These are phyloP conservation scores for Perithous albicinctus DNA, from an alignment of 2,888 invertebrate species.

Conservation along the genomic window DNA sequence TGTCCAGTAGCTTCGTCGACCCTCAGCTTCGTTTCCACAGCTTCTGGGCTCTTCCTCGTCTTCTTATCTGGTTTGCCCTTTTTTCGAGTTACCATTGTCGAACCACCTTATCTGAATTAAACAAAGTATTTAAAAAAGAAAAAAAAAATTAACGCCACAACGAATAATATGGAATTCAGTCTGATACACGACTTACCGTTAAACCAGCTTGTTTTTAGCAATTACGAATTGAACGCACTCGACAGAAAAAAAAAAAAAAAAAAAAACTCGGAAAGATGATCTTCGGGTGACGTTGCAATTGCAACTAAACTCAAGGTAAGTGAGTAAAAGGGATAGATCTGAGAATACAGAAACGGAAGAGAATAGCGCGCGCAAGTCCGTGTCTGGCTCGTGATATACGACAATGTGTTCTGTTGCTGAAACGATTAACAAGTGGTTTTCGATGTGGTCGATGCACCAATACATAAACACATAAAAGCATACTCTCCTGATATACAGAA, in stretches of 20 bases:
- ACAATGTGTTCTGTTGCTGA: constrained; percentile 34
- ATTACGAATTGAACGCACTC: constrained; percentile 7
- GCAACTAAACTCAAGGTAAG: constrained; percentile 64
- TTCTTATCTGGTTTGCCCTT: constrained; percentile 58
- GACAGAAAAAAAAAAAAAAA: no score
- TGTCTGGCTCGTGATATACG: constrained; percentile 61
- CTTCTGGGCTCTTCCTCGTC: constrained; percentile 63
- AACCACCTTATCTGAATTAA: not conserved
- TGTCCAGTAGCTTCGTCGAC: constrained; percentile 92
- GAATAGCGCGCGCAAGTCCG: constrained; percentile 70
- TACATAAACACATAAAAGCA: constrained; percentile 40
- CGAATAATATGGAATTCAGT: not conserved
- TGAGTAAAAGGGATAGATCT: constrained; percentile 42
- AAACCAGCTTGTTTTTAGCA: no score
- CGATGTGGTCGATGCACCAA: constrained; percentile 62
- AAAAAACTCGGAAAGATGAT: constrained; percentile 44
- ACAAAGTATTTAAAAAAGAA: not conserved
- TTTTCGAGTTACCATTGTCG: constrained; percentile 49
- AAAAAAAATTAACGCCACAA: not conserved
- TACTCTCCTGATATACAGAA: not conserved
- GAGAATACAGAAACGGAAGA: constrained; percentile 55
- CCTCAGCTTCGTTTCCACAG: constrained; percentile 87
- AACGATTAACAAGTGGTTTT: constrained; percentile 70
- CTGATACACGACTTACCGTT: no score
- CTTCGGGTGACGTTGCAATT: constrained; percentile 63